Evolutionary conservation across 2,888 invertebrate species (phyloP), one percentile per base, ranked within the genome.

Genomic region (Melanophora roralis): DNA sequence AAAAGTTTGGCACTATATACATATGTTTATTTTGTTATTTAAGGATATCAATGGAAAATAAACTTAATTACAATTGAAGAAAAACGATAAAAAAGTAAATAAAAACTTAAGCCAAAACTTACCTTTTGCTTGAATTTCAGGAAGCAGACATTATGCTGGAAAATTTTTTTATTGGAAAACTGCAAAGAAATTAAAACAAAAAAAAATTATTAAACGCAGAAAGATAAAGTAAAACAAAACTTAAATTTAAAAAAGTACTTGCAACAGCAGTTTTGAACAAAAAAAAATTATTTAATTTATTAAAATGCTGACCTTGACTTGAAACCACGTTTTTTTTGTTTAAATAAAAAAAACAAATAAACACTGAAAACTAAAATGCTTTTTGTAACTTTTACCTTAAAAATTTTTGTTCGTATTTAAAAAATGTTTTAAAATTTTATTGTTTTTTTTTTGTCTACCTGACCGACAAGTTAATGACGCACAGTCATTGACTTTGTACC

Each of bases 401-500:
- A 40, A 40, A 32, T 36, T 27, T 40, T 27, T 40, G 27, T 27
- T 27, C 19, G 1, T 27, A 12, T 40, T 32, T 23, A n/a, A 21
- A 36, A 21, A 49, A 49, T n/a, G n/a, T n/a, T n/a, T n/a, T n/a
- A n/a, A 38, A 38, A 7, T 12, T 53, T 67, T 14, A 32, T 40
- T 40, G 32, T 23, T 49, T 7, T 40, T 40, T 2, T 16, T 53
- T 14, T 23, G n/a, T n/a, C n/a, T n/a, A n/a, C n/a, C n/a, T n/a
- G 21, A n/a, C 64, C 71, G 65, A 47, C 49, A 71, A 59, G 45
- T 59, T 51, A 55, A 55, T 59, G 32, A 62, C 53, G 53, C 34
- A 32, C 53, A 72, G 71, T 72, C 67, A 78, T 49, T 78, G 78
- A 67, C 72, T 77, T 77, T 57, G 34, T 21, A 9, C 43, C 49